phyloP scores from a whole-genome alignment of 1,140 invertebrate genomes.

The honey bee (Apis mellifera) region Amel_HAv3.1 CM009936.2:11842501-11843000 shows the following conservation, averaged over 20 bases:
- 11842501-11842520: constrained; percentile 15
- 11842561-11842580: not conserved
- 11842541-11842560: constrained; percentile 13
- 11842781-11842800: constrained; percentile 81
- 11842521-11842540: constrained; percentile 2
- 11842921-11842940: not conserved
- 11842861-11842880: constrained; percentile 76
- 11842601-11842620: not conserved
- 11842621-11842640: not conserved
- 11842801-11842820: constrained; percentile 91
- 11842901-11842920: not conserved
- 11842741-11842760: constrained; percentile 72
- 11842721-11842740: constrained; percentile 57
- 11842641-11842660: not conserved
- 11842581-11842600: not conserved
- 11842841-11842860: constrained; percentile 78
- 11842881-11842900: constrained; percentile 66
- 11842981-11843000: not conserved
- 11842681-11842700: constrained; percentile 9
- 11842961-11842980: constrained; percentile 9
- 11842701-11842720: constrained; percentile 25
- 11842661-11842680: not conserved
- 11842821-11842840: constrained; percentile 91
- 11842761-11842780: constrained; percentile 78
- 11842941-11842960: constrained; percentile 23